phyloP scores from a whole-genome alignment of 2,113 vertebrate genomes.

The Cololabis saira region DNA sequence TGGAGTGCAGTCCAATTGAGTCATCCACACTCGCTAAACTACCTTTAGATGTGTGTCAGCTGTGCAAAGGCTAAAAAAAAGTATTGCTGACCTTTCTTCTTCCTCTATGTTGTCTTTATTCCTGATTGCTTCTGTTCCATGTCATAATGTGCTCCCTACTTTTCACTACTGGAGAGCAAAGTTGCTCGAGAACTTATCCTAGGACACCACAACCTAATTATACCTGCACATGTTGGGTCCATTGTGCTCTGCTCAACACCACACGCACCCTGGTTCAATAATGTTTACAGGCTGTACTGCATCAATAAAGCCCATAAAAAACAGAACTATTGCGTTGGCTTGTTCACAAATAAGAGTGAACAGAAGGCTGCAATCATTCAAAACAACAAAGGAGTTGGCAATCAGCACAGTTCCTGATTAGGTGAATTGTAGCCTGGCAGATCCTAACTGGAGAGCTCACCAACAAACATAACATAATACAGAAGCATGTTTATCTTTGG shows the following conservation, averaged over 20 bases:
- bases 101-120: background rate
- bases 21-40: conserved; percentile 21
- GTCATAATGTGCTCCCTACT: background rate
- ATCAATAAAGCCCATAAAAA: conserved; percentile 1
- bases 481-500: too few relatives aligned
- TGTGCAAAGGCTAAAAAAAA: conserved; percentile 25
- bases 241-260: background rate
- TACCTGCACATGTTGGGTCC: background rate
- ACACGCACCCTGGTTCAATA: too few relatives aligned
- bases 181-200: background rate
- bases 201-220: conserved; percentile 4
- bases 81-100: background rate
- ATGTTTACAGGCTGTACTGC: background rate
- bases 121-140: conserved; percentile 2
- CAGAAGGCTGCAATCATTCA: conserved; percentile 1
- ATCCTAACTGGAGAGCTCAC: background rate
- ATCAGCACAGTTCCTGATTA: conserved; percentile 29
- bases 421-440: conserved; percentile 4
- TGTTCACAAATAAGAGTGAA: background rate
- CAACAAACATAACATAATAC: too few relatives aligned
- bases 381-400: background rate
- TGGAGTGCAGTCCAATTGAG: conserved; percentile 12
- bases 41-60: conserved; percentile 29
- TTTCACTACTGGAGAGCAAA: background rate
- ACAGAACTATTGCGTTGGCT: conserved; percentile 24